These are phyloP conservation scores for Stramonita haemastoma DNA, from an alignment of 2,888 invertebrate genomes.

Conservation along the genomic window DNA sequence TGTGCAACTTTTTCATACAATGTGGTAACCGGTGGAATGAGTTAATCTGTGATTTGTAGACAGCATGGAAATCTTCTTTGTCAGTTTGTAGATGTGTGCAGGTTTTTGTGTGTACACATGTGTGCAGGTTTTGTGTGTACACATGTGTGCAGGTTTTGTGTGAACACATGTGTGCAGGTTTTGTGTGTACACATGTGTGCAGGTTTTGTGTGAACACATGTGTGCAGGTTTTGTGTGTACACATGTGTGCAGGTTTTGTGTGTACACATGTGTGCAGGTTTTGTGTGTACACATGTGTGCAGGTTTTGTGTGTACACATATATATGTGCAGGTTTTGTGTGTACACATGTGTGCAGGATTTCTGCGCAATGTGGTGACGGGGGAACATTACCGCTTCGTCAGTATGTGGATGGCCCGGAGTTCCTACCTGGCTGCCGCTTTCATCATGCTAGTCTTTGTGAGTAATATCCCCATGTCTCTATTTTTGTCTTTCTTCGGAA, in stretches of 20 bases:
- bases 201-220: too few species aligned
- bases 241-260: not conserved
- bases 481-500: too few species aligned
- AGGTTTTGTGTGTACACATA: not conserved
- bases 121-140: too few species aligned
- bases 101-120: too few species aligned
- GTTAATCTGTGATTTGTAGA: too few species aligned
- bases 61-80: too few species aligned
- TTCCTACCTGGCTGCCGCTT: conserved; percentile 95
- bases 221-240: not conserved
- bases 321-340: not conserved
- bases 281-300: not conserved
- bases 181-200: conserved; percentile 86
- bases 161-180: conserved; percentile 80
- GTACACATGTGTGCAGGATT: conserved; percentile 71
- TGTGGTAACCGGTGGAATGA: too few species aligned
- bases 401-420: conserved; percentile 97
- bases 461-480: conserved; percentile 80
- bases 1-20: too few species aligned
- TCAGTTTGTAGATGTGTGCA: too few species aligned
- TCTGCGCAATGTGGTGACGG: conserved; percentile 93
- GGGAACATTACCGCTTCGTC: conserved; percentile 98
- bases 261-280: not conserved
- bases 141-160: conserved; percentile 74
- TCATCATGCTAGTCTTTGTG: conserved; percentile 99